Evolutionary conservation across 2,888 invertebrate species (phyloP).

Genomic region (Cerceris rybyensis): DNA sequence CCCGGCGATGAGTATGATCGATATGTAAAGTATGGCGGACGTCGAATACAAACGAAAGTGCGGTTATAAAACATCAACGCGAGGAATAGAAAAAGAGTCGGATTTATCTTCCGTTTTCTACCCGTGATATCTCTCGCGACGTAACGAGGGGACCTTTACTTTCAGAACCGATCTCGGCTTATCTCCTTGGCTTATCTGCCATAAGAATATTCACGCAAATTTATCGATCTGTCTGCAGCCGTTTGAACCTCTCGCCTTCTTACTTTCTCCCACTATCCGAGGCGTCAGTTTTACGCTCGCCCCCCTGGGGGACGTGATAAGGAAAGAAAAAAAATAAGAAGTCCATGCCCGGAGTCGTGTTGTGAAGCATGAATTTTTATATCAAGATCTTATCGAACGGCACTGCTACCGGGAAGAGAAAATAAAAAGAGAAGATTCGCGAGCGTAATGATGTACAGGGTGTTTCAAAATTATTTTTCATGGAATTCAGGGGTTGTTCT

Average conservation of each 20-base stretch:
- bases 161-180: constrained; percentile 65
- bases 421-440: constrained; percentile 66
- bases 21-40: constrained; percentile 18
- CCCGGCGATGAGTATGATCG: neutral
- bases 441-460: constrained; percentile 55
- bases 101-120: constrained; percentile 65
- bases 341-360: constrained; percentile 63
- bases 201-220: constrained; percentile 77
- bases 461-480: no score
- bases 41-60: constrained; percentile 13
- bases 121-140: constrained; percentile 61
- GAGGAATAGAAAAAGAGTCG: constrained; percentile 47
- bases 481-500: no score
- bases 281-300: constrained; percentile 75
- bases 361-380: constrained; percentile 79
- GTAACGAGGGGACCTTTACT: constrained; percentile 55
- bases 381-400: constrained; percentile 74
- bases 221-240: constrained; percentile 76
- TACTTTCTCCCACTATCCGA: constrained; percentile 19
- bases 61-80: constrained; percentile 43
- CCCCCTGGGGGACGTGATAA: constrained; percentile 75
- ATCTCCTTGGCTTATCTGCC: constrained; percentile 65
- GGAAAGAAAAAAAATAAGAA: constrained; percentile 67
- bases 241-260: constrained; percentile 48
- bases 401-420: constrained; percentile 50